Conservation (phyloP, 2,797 vertebrate genomes). For the Hyperoplus lanceolatus region DNA sequence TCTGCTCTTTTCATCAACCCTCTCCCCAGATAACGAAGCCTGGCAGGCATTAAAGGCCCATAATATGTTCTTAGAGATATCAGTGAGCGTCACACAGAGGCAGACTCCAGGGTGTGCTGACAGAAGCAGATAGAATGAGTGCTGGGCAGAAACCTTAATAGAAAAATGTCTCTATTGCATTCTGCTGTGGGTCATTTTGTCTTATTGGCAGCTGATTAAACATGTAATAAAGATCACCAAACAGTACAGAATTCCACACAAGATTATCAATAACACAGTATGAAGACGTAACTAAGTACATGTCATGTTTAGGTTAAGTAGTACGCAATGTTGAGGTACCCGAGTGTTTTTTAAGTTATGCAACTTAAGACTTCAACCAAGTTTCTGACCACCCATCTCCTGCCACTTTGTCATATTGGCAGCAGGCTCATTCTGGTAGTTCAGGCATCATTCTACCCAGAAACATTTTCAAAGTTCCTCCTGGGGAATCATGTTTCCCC, state of each 20-base stretch:
- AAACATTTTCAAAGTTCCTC: no score
- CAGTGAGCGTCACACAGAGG: slow-evolving; percentile 7
- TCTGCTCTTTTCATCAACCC: slow-evolving; percentile 13
- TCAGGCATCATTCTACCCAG: no score
- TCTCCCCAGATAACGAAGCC: slow-evolving; percentile 37
- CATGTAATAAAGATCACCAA: slow-evolving; percentile 1
- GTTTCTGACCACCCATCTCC: no score
- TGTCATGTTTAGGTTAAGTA: no score
- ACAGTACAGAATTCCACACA: slow-evolving; percentile 3
- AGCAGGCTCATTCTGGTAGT: no score
- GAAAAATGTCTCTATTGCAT: neutral
- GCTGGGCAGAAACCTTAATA: neutral
- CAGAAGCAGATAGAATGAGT: slow-evolving; percentile 1
- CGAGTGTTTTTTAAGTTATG: neutral
- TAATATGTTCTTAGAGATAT: slow-evolving; percentile 23
- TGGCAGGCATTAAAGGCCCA: slow-evolving; percentile 9
- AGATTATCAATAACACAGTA: neutral
- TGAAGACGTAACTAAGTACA: neutral
- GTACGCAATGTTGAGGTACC: neutral
- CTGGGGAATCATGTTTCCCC: no score
- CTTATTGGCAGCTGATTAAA: slow-evolving; percentile 41
- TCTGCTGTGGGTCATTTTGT: slow-evolving; percentile 8
- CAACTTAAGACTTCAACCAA: neutral
- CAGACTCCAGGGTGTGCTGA: slow-evolving; percentile 13
- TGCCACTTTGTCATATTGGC: no score